Evolutionary conservation across 2,113 vertebrate genomes (phyloP).

Genomic region (Scatophagus argus): DNA sequence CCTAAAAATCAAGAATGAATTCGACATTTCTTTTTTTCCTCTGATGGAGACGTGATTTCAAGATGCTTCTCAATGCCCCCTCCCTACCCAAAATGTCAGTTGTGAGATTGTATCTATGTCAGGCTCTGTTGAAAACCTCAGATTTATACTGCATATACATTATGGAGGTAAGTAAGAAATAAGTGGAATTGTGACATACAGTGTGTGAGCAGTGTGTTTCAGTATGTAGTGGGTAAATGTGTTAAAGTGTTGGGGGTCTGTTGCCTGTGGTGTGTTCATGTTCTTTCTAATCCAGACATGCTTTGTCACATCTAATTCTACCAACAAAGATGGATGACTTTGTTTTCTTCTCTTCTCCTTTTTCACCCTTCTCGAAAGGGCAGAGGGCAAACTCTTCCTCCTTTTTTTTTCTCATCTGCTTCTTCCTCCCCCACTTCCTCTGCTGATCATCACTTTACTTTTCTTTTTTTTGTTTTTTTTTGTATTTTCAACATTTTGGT

Average conservation of each 20-base stretch:
- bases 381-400: constrained; percentile 34
- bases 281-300: constrained; percentile 40
- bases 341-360: neutral
- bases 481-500: neutral
- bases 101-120: too few species aligned
- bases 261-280: constrained; percentile 8
- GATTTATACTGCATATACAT: too few species aligned
- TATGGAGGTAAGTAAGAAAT: neutral
- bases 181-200: neutral
- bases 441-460: too few species aligned
- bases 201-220: constrained; percentile 13
- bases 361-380: constrained; percentile 29
- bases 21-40: too few species aligned
- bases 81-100: too few species aligned
- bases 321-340: constrained; percentile 53
- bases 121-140: too few species aligned
- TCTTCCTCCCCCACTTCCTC: neutral
- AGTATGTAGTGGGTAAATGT: neutral
- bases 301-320: constrained; percentile 49
- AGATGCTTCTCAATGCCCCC: too few species aligned
- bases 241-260: constrained; percentile 2
- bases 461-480: neutral
- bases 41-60: too few species aligned
- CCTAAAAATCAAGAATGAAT: too few species aligned
- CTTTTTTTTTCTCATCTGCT: neutral